Evolutionary conservation across 1,140 invertebrate species (phyloP).

Genomic region (Galleria mellonella): DNA sequence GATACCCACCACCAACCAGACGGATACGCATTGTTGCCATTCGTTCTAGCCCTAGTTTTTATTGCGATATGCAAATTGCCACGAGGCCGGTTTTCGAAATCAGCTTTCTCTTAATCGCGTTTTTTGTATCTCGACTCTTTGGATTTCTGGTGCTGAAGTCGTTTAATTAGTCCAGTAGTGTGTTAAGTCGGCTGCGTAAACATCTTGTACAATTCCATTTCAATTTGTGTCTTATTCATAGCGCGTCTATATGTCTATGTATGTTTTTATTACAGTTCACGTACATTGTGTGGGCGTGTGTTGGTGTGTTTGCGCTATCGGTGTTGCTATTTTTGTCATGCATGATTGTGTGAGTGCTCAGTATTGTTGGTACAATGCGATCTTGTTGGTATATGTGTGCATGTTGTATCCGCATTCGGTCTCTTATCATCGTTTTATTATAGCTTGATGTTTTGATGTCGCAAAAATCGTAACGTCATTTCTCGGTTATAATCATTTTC

Average conservation of each 20-base stretch:
- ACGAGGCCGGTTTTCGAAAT: conserved; percentile 13
- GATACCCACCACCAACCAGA: conserved; percentile 19
- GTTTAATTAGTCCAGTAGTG: not conserved
- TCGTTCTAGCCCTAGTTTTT: conserved; percentile 28
- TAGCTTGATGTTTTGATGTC: conserved; percentile 20
- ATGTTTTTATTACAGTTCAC: conserved; percentile 69
- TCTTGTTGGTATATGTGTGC: conserved; percentile 29
- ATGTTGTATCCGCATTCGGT: conserved; percentile 53
- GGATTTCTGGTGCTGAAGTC: not conserved
- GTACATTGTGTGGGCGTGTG: conserved; percentile 62
- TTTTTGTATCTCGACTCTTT: conserved; percentile 7
- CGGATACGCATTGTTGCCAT: conserved; percentile 13
- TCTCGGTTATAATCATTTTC: not conserved
- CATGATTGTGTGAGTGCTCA: conserved; percentile 31
- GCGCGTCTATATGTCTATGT: conserved; percentile 51
- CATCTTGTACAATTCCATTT: conserved; percentile 42
- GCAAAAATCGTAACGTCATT: conserved; percentile 39
- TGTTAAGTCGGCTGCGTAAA: conserved; percentile 17
- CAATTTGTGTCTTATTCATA: conserved; percentile 58
- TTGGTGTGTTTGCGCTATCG: conserved; percentile 69
- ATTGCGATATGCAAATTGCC: conserved; percentile 25
- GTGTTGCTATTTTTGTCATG: conserved; percentile 54
- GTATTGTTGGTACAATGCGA: conserved; percentile 13
- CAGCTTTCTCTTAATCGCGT: conserved; percentile 33
- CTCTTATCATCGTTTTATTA: conserved; percentile 57